phyloP scores from a whole-genome alignment of 2,113 vertebrate species.

The Etheostoma spectabile region DNA sequence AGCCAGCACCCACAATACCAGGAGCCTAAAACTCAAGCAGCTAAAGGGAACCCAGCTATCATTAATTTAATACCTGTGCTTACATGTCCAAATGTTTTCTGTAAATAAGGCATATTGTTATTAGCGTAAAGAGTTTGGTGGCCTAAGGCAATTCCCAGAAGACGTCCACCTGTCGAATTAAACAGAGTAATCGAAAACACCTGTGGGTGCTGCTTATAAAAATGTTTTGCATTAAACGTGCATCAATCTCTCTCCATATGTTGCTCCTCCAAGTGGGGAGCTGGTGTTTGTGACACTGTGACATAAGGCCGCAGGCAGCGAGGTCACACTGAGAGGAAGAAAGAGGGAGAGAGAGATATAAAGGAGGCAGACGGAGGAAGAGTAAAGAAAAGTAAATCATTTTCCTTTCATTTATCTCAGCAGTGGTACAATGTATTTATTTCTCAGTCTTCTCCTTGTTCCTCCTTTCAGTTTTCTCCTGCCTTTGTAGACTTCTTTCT shows the following conservation, averaged over 20 bases:
- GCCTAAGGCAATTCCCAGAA: not conserved
- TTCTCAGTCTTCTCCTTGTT: conserved; percentile 12
- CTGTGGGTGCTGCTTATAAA: not conserved
- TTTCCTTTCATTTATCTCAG: conserved; percentile 72
- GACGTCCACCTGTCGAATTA: not conserved
- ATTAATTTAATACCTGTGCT: not conserved
- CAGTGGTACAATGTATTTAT: conserved; percentile 53
- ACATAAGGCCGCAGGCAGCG: conserved; percentile 48
- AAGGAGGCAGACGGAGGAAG: conserved; percentile 15
- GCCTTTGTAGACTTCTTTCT: conserved; percentile 25
- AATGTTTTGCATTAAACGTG: not conserved
- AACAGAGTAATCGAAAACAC: not conserved
- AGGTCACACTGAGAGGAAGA: conserved; percentile 54
- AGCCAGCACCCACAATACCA: no score
- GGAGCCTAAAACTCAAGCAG: no score
- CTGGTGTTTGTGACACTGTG: conserved; percentile 66
- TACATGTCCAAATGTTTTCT: not conserved
- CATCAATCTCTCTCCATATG: not conserved
- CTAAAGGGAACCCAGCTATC: not conserved
- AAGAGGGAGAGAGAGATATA: conserved; percentile 16
- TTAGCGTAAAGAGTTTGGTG: not conserved
- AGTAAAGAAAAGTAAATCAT: conserved; percentile 49
- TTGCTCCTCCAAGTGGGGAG: conserved; percentile 29
- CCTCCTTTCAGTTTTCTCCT: conserved; percentile 1
- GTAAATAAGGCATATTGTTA: not conserved